Evolutionary conservation across 2,113 vertebrate genomes (phyloP), one percentile per base, ranked within the genome.

Genomic region (Ginglymostoma cirratum): DNA sequence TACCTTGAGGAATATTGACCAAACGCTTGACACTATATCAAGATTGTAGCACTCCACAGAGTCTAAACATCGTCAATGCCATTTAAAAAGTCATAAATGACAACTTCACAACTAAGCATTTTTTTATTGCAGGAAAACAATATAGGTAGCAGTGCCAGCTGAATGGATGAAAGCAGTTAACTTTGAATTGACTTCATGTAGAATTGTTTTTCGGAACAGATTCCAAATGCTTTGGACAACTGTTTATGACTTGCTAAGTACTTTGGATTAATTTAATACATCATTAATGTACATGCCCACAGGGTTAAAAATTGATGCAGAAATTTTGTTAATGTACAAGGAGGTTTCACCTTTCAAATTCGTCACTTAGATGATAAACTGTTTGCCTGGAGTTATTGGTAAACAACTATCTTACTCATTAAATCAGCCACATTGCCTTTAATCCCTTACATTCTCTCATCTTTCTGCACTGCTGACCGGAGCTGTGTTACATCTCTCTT

Each of bases 151-250:
- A 6, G n/a, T 67, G 55, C 24, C 38, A 24, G 27, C 27, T 34
- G 27, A 69, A 42, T 69, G 19, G 92, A 67, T 24, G 67, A 27
- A 69, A 42, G 38, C 27, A 5, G 21, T 67, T 94, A 94, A 48
- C 66, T 94, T 94, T 67, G 21, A 69, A 94, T 94, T 66, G 92
- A 61, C 65, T 69, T 66, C 65, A 69, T 94, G 21, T 90, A 61
- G 52, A 90, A 90, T 5, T 8, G 52, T 61, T 17, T 90, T 65
- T 69, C 38, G 70, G 42, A 94, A 90, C 27, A 90, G 87, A 34
- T 24, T 3, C n/a, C 24, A 21, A 69, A 21, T 94, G 55, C 45
- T 70, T 67, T 94, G 38, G 92, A 42, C 21, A 61, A 61, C 52
- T 94, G 2, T 42, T 70, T 23, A 69, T 4, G 92, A 42, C 21